Evolutionary conservation across 2,888 invertebrate genomes (phyloP).

Genomic region (Lithophane semibrunnea): DNA sequence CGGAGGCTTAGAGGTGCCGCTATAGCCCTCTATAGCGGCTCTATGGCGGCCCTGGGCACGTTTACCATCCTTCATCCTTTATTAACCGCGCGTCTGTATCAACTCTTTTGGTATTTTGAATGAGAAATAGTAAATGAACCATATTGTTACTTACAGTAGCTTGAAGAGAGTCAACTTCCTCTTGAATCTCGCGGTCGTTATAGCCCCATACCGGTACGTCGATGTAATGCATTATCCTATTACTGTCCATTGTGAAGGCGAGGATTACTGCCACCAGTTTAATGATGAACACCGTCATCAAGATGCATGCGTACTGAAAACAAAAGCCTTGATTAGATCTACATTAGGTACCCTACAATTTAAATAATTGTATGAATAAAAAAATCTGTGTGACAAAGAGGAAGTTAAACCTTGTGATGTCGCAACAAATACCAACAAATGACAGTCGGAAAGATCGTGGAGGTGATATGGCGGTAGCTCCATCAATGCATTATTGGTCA

Average conservation of each 20-base stretch:
- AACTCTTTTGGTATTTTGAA: not conserved
- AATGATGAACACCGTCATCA: constrained; percentile 78
- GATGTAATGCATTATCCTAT: constrained; percentile 73
- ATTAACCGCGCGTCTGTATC: not conserved
- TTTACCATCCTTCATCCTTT: not conserved
- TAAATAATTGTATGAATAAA: not conserved
- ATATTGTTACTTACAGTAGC: constrained; percentile 71
- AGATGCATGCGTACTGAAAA: constrained; percentile 84
- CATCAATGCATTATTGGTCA: not conserved
- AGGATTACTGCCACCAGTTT: constrained; percentile 82
- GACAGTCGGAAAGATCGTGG: not conserved
- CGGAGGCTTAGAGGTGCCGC: not conserved
- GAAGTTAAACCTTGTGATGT: not conserved
- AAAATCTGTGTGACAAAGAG: no score
- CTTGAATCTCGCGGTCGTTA: constrained; percentile 79
- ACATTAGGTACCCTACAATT: no score
- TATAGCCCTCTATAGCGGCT: no score
- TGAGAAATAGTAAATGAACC: not conserved
- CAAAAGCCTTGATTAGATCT: constrained; percentile 27
- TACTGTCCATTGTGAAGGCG: constrained; percentile 77
- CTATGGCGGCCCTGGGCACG: no score
- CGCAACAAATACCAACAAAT: not conserved
- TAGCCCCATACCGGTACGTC: constrained; percentile 78
- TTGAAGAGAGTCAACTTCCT: constrained; percentile 82
- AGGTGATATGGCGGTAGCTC: not conserved